Conservation (phyloP, 2,888 invertebrate genomes). For the Syrphus vitripennis region DNA sequence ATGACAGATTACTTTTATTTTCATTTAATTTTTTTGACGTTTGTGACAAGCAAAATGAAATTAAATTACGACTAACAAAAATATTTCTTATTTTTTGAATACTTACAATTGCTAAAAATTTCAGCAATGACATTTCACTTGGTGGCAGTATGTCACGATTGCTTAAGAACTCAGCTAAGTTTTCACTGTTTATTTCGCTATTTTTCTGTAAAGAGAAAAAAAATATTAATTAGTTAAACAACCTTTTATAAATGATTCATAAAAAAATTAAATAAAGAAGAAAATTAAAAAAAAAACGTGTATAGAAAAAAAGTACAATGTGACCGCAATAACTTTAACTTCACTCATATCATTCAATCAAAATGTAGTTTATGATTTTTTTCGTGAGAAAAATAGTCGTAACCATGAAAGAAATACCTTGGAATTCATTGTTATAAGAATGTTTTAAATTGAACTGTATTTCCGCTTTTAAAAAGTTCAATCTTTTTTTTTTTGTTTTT, state of each 20-base stretch:
- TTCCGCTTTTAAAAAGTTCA: neutral
- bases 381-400: neutral
- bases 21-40: neutral
- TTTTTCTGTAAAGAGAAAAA: conserved; percentile 75
- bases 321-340: neutral
- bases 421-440: neutral
- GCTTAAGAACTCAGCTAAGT: conserved; percentile 77
- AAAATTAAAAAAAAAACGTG: neutral
- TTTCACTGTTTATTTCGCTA: conserved; percentile 76
- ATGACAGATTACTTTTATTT: neutral
- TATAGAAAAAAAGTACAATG: neutral
- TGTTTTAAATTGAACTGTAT: neutral
- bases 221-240: conserved; percentile 15
- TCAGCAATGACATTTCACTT: conserved; percentile 82
- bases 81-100: conserved; percentile 64
- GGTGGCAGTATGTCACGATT: conserved; percentile 76
- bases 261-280: neutral
- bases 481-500: too few relatives aligned
- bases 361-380: neutral
- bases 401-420: neutral
- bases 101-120: conserved; percentile 92
- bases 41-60: too few relatives aligned
- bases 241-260: neutral
- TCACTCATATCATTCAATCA: neutral
- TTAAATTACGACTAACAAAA: too few relatives aligned